A percentile compares a stretch with the other conserved stretches of the same genome.
Conservation (phyloP, 1,140 invertebrate genomes). For the Drosophila busckii region DNA sequence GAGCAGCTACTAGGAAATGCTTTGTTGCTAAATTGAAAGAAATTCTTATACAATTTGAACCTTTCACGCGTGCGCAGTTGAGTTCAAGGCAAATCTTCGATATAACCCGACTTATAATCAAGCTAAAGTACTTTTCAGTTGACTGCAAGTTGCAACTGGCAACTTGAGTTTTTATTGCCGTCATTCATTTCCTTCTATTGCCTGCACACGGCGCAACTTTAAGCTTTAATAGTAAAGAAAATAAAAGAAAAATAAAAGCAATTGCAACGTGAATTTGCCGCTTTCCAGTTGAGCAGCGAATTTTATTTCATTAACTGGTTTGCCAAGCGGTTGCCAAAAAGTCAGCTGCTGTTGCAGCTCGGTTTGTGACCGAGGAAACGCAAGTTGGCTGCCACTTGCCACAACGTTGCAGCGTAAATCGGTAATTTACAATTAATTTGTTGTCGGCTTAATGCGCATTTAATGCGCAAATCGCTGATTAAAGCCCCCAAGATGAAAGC, state of each 20-base stretch:
- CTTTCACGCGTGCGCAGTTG: too few relatives aligned
- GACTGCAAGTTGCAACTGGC: conserved; percentile 32
- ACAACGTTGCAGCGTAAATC: conserved; percentile 35
- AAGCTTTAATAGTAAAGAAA: too few relatives aligned
- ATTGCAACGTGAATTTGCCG: conserved; percentile 24
- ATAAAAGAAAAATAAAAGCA: conserved; percentile 32
- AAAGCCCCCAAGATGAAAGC: conserved; percentile 41
- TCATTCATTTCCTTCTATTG: conserved; percentile 74
- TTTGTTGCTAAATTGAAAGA: too few relatives aligned
- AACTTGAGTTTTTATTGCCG: conserved; percentile 26
- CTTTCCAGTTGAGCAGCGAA: conserved; percentile 55
- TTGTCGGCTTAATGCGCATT: conserved; percentile 58
- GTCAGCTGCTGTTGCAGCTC: conserved; percentile 27
- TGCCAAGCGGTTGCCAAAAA: conserved; percentile 33
- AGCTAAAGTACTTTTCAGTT: too few relatives aligned
- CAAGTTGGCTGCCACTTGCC: conserved; percentile 31
- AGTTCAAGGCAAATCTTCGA: too few relatives aligned
- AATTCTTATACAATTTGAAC: too few relatives aligned
- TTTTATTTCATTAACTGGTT: conserved; percentile 57
- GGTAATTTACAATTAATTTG: conserved; percentile 69
- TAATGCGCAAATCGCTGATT: conserved; percentile 59
- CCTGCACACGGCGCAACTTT: too few relatives aligned
- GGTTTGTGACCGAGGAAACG: conserved; percentile 51
- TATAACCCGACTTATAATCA: too few relatives aligned
- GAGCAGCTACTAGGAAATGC: too few relatives aligned